Conservation (phyloP, 2,888 invertebrate species). For the Brachyopa scutellaris region DNA sequence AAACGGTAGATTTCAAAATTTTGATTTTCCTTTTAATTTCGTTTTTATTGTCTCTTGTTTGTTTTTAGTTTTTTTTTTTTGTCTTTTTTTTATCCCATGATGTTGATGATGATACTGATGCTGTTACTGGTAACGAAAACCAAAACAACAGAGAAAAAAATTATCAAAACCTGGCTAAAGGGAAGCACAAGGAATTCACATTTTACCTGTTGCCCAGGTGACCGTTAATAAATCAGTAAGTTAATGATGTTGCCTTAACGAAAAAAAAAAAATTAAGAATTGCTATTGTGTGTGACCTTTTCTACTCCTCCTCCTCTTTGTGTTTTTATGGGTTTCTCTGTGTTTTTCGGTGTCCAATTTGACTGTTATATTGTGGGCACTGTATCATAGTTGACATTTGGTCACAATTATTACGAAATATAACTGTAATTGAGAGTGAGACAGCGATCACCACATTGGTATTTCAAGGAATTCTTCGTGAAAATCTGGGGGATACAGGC, state of each 20-base stretch:
- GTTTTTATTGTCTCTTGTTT: conserved; percentile 71
- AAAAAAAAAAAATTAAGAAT: conserved; percentile 63
- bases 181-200: conserved; percentile 70
- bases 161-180: conserved; percentile 35
- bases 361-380: conserved; percentile 67
- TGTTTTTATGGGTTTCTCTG: conserved; percentile 35
- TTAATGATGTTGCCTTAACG: conserved; percentile 82
- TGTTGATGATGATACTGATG: conserved; percentile 61
- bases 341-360: conserved; percentile 47
- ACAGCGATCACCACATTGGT: conserved; percentile 20
- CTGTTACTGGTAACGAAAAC: conserved; percentile 37
- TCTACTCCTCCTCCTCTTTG: conserved; percentile 54
- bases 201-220: conserved; percentile 74
- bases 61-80: conserved; percentile 43
- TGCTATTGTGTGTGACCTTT: conserved; percentile 74
- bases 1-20: conserved; percentile 68
- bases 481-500: conserved; percentile 21
- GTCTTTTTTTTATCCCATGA: conserved; percentile 43
- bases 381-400: conserved; percentile 71
- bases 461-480: conserved; percentile 52
- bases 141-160: conserved; percentile 9
- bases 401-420: conserved; percentile 70
- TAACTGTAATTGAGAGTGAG: conserved; percentile 67
- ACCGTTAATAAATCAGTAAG: conserved; percentile 82
- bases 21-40: conserved; percentile 72